Conservation (phyloP, 2,113 vertebrate genomes). For the Indicator indicator region DNA sequence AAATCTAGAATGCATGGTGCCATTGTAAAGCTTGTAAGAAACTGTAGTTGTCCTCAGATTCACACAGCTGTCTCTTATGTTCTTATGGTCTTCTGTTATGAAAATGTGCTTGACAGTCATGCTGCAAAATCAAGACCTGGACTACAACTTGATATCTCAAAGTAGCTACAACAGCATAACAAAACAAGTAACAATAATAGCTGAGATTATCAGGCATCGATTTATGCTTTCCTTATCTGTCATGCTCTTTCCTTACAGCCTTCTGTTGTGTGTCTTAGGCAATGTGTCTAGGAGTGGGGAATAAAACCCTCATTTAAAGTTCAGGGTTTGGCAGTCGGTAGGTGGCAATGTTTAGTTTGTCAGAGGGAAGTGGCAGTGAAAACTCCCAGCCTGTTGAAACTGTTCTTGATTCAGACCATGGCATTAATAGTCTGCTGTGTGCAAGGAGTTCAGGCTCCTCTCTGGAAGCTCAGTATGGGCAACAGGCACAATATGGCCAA, state of each 20-base stretch:
- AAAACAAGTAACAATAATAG: neutral
- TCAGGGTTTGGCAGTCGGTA: neutral
- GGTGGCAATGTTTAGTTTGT: constrained; percentile 63
- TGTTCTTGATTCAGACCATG: neutral
- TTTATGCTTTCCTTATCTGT: neutral
- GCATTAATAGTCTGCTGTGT: neutral
- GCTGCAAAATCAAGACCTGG: neutral
- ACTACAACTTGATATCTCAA: neutral
- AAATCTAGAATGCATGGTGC: neutral
- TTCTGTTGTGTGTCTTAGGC: neutral
- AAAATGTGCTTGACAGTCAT: neutral
- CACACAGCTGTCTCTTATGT: neutral
- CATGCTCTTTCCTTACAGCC: neutral
- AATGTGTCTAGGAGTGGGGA: neutral
- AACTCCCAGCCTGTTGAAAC: neutral
- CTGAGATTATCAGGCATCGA: neutral
- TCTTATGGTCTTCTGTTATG: neutral
- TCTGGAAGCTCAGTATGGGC: neutral
- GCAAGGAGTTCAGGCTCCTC: neutral
- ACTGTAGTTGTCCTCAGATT: neutral
- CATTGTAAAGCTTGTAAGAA: neutral
- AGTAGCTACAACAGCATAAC: neutral
- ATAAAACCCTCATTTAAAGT: neutral
- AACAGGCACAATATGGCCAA: neutral
- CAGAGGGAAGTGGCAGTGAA: neutral